Evolutionary conservation across 2,888 invertebrate species (phyloP).

Genomic region (Papilio demoleus): DNA sequence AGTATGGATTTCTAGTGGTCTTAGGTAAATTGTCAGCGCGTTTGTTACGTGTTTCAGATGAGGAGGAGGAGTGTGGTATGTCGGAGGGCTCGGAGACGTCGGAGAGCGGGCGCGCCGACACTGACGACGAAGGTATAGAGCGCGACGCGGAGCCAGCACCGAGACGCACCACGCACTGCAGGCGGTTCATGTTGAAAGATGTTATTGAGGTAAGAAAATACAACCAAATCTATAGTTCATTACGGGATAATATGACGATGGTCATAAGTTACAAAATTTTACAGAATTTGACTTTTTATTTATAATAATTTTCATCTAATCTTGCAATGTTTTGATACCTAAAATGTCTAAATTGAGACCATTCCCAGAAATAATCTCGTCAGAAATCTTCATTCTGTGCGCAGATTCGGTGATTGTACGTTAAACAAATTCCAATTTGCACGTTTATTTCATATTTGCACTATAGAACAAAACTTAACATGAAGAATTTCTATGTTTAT

Average conservation of each 20-base stretch:
- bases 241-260: too few species aligned
- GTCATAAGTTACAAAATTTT: neutral
- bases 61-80: constrained; percentile 72
- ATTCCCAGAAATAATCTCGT: too few species aligned
- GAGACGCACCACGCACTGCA: constrained; percentile 69
- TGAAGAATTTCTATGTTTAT: too few species aligned
- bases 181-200: constrained; percentile 80
- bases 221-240: neutral
- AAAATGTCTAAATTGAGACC: too few species aligned
- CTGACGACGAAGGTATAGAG: constrained; percentile 94
- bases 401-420: too few species aligned
- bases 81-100: constrained; percentile 76
- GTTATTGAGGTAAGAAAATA: constrained; percentile 82
- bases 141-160: constrained; percentile 87
- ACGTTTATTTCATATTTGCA: too few species aligned
- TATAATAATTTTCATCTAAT: too few species aligned
- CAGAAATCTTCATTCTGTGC: too few species aligned
- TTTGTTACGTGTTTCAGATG: constrained; percentile 60
- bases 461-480: too few species aligned
- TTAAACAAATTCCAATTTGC: too few species aligned
- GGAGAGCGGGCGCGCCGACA: constrained; percentile 77
- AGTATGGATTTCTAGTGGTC: too few species aligned
- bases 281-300: neutral
- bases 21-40: neutral
- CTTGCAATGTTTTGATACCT: too few species aligned